Percentiles rank a stretch among this genome's conserved stretches.
Conservation (phyloP, 2,888 invertebrate species). For the Scrobipalpa atriplicella region DNA sequence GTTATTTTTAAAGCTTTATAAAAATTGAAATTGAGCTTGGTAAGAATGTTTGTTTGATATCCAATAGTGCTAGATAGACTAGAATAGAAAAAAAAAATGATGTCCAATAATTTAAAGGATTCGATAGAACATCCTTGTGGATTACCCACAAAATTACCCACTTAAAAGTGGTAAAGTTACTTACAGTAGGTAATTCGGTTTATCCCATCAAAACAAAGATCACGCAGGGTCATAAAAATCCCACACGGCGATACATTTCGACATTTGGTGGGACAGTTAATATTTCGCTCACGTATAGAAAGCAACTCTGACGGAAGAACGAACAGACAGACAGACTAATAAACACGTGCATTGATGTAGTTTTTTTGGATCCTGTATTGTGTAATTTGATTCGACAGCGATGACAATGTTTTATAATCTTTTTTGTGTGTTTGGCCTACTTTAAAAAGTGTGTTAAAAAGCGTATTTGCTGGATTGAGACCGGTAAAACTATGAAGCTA, state of each 20-base stretch:
- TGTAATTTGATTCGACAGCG: slow-evolving; percentile 41
- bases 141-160: slow-evolving; percentile 31
- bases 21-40: no score
- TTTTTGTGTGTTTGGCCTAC: no score
- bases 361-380: slow-evolving; percentile 57
- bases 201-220: not conserved
- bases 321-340: slow-evolving; percentile 54
- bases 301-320: slow-evolving; percentile 57
- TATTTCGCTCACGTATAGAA: slow-evolving; percentile 74
- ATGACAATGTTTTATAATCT: not conserved
- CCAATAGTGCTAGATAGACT: no score
- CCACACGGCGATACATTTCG: not conserved
- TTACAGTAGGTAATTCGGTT: not conserved
- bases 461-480: no score
- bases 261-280: slow-evolving; percentile 20
- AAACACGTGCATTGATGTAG: slow-evolving; percentile 60
- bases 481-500: no score
- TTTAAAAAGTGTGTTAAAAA: no score
- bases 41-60: no score
- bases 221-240: not conserved
- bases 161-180: not conserved
- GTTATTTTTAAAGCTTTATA: no score
- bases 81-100: no score
- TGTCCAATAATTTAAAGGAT: no score
- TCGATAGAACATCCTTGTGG: no score